phyloP scores from a whole-genome alignment of 2,797 vertebrate genomes.

The Phoxinus dragarum region DNA sequence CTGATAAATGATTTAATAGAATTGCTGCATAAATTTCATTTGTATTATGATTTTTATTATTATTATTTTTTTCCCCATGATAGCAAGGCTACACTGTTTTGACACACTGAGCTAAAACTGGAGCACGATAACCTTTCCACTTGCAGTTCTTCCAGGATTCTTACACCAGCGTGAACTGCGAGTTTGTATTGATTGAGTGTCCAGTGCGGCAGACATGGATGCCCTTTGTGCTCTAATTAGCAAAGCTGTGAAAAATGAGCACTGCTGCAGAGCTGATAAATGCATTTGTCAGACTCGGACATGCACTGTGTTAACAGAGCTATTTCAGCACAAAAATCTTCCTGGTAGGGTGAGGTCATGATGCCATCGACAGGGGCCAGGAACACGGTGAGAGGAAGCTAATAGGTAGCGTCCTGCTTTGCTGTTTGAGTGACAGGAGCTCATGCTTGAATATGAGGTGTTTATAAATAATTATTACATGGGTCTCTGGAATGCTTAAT shows the following conservation, averaged over 20 bases:
- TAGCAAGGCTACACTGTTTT: background rate
- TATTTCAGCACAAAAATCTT: slow-evolving; percentile 18
- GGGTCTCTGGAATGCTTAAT: background rate
- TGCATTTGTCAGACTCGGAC: slow-evolving; percentile 58
- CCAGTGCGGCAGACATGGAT: slow-evolving; percentile 55
- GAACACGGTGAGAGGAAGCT: background rate
- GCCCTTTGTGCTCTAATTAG: slow-evolving; percentile 68
- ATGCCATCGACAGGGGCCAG: slow-evolving; percentile 22
- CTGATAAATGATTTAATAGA: background rate
- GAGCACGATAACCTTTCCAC: slow-evolving; percentile 54
- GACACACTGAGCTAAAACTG: slow-evolving; percentile 5
- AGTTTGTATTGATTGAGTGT: slow-evolving; percentile 59
- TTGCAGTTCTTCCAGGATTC: slow-evolving; percentile 47
- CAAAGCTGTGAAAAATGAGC: slow-evolving; percentile 63
- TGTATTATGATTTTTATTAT: background rate
- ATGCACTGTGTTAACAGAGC: slow-evolving; percentile 38
- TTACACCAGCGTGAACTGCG: slow-evolving; percentile 36
- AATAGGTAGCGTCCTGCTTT: background rate
- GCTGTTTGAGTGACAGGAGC: slow-evolving; percentile 17
- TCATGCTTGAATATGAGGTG: background rate
- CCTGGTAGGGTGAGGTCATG: slow-evolving; percentile 24
- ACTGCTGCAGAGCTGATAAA: slow-evolving; percentile 52
- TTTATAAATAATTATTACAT: background rate
- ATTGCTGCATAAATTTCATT: background rate
- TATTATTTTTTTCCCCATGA: background rate